Evolutionary conservation across 2,113 vertebrate species (phyloP).

Genomic region (Myotis yumanensis): DNA sequence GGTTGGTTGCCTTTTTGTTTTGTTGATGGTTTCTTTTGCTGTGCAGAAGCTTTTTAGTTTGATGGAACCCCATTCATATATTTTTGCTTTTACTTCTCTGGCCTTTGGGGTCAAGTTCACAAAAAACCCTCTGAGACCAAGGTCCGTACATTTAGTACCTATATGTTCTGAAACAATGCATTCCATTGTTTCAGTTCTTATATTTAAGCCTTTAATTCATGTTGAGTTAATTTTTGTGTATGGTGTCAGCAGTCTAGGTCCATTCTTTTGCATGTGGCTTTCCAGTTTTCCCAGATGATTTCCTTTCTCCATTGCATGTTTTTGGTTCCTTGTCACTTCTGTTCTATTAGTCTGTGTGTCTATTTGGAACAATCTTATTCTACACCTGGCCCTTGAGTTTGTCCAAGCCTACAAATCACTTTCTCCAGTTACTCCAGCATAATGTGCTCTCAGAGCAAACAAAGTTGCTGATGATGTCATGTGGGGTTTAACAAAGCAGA

Average conservation of each 20-base stretch:
- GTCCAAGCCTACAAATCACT: background rate
- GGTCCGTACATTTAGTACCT: background rate
- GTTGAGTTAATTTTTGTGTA: background rate
- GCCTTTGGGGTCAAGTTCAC: background rate
- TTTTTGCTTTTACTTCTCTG: background rate
- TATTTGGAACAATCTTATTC: background rate
- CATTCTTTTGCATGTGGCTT: background rate
- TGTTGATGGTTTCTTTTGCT: background rate
- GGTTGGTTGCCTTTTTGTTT: background rate
- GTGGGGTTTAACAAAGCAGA: background rate
- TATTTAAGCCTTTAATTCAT: background rate
- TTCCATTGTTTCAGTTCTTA: background rate
- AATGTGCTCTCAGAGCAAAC: background rate
- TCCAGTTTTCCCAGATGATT: background rate
- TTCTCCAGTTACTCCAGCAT: background rate
- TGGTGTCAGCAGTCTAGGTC: background rate
- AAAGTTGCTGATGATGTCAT: background rate
- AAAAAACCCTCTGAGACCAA: background rate
- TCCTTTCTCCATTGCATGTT: too few species aligned
- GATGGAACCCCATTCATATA: background rate
- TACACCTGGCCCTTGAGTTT: background rate
- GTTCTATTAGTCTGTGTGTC: background rate
- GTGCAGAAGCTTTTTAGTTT: background rate
- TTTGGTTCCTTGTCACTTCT: background rate
- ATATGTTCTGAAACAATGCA: background rate